Conservation (phyloP, 2,888 invertebrate species). For the Philereme vetulata region DNA sequence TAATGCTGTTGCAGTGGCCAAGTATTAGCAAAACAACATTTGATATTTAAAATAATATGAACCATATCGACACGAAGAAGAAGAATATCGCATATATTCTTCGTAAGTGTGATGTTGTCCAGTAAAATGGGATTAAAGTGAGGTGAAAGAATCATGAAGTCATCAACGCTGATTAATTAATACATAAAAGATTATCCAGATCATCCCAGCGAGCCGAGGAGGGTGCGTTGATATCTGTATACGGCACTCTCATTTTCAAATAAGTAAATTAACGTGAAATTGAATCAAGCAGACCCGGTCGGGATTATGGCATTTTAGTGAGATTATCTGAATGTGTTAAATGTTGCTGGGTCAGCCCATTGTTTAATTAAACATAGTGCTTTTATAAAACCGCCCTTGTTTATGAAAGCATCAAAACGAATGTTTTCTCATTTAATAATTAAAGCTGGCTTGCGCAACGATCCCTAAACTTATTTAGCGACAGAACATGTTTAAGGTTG, state of each 20-base stretch:
- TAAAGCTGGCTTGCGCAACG: too few species aligned
- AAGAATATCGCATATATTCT: too few species aligned
- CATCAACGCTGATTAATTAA: conserved; percentile 51
- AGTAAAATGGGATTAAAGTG: conserved; percentile 48
- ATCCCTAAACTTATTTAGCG: too few species aligned
- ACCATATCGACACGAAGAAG: too few species aligned
- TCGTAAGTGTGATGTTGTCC: too few species aligned
- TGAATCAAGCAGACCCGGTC: conserved; percentile 74
- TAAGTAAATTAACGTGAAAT: conserved; percentile 79
- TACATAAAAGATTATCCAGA: conserved; percentile 71
- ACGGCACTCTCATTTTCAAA: conserved; percentile 71
- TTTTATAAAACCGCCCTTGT: conserved; percentile 47
- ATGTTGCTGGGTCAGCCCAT: conserved; percentile 69
- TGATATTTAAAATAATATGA: too few species aligned
- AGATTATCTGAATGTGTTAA: conserved; percentile 81
- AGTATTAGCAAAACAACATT: too few species aligned
- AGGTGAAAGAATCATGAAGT: conserved; percentile 34
- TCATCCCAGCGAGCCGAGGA: conserved; percentile 51
- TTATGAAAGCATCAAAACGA: conserved; percentile 17
- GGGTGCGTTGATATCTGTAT: conserved; percentile 62
- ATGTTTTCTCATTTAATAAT: conserved; percentile 1
- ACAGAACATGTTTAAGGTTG: too few species aligned
- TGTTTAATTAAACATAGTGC: conserved; percentile 79
- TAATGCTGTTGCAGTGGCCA: too few species aligned
- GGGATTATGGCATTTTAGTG: conserved; percentile 77